Evolutionary conservation across 2,888 invertebrate genomes (phyloP).

Genomic region (Aelia acuminata): DNA sequence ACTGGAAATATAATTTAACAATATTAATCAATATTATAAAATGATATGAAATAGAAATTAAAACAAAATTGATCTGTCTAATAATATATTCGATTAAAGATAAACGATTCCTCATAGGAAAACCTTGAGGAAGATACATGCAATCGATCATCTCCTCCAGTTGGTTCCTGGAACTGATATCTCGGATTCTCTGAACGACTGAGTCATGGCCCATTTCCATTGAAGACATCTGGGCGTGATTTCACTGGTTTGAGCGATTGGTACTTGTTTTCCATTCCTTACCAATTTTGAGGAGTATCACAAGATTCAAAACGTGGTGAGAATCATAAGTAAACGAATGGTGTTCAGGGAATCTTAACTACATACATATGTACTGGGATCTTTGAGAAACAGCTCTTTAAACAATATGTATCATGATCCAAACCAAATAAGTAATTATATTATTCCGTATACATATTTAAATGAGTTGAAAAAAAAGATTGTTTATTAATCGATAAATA

Average conservation of each 20-base stretch:
- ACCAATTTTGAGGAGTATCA: neutral
- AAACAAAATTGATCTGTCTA: too few species aligned
- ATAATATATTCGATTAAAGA: neutral
- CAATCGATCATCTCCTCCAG: neutral
- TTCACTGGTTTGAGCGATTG: neutral
- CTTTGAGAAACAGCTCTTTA: too few species aligned
- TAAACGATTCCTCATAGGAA: neutral
- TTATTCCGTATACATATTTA: too few species aligned
- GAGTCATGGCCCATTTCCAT: neutral
- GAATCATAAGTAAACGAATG: neutral
- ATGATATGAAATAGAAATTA: too few species aligned
- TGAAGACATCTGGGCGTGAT: neutral
- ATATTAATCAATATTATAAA: too few species aligned
- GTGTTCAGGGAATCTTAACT: neutral
- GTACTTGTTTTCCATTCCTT: neutral
- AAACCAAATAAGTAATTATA: too few species aligned
- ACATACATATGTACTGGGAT: too few species aligned
- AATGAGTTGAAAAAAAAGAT: too few species aligned
- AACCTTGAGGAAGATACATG: neutral
- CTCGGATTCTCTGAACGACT: neutral
- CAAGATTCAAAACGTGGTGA: neutral
- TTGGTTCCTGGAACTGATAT: neutral
- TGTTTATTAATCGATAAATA: too few species aligned
- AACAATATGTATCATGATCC: too few species aligned
- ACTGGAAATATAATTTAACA: too few species aligned